phyloP scores from a whole-genome alignment of 2,888 invertebrate species.

The Rapana venosa region DNA sequence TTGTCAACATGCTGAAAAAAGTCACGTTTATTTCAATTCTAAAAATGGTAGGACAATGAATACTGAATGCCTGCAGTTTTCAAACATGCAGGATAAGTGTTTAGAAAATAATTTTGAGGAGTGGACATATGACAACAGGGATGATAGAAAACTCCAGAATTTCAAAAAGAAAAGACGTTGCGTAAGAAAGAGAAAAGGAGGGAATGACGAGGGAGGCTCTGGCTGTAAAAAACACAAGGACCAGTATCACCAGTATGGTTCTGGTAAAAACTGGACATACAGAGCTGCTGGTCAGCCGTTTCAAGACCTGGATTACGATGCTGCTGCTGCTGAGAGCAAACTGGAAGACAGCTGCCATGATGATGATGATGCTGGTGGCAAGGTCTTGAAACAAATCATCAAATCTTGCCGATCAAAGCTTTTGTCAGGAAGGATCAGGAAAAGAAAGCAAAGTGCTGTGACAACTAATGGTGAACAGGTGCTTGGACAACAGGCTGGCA shows the following conservation, averaged over 20 bases:
- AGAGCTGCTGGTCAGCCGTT: background rate
- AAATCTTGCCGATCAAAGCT: background rate
- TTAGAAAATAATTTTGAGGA: background rate
- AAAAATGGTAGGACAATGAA: background rate
- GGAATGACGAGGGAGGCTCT: background rate
- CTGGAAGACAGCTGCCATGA: background rate
- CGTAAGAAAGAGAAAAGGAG: background rate
- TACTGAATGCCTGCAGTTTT: background rate
- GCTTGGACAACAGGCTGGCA: too few species aligned
- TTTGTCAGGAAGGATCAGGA: background rate
- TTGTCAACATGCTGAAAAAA: background rate
- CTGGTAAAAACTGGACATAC: too few species aligned
- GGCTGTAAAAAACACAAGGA: background rate
- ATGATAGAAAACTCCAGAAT: background rate
- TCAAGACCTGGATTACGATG: background rate
- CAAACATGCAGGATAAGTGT: background rate
- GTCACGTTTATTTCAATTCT: background rate
- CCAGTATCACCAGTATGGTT: too few species aligned
- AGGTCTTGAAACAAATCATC: background rate
- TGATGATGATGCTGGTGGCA: background rate
- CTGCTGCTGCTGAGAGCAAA: background rate
- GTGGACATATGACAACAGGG: background rate
- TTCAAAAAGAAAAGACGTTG: background rate
- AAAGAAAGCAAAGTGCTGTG: too few species aligned
- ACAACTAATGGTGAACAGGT: too few species aligned